Base-by-base conservation (phyloP, 2,888 invertebrate species). In the Choristoneura rosaceana region DNA sequence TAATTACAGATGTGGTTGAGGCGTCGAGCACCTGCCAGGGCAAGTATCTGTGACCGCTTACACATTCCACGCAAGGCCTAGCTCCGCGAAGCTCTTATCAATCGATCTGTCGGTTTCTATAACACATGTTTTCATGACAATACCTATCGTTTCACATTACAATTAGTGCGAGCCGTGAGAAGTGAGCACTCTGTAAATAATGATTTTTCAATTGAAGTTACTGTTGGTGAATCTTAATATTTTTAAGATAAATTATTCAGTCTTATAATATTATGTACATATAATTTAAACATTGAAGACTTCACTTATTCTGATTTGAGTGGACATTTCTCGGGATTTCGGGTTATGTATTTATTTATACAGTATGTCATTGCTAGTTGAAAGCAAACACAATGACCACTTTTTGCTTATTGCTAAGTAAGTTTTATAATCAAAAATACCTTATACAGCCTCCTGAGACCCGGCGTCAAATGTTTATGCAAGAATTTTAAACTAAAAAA, bases 61-160 rank as follows among this genome's bases (percentile, higher is more conserved):
- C 94, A 93, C 93, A 83, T 87, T 88, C 89, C 94, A 94, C 93
- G 93, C 93, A 92, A 92, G 87, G 92, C 92, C 92, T 90, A 90
- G 91, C 92, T 91, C 92, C 87, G 90, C 84, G 91, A 92, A 92
- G 89, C 93, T 92, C 78, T 79, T 87, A 83, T 84, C 81, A 85
- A 90, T 86, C 84, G 84, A 89, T 89, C 89, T 91, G 80, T 90
- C 87, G 90, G 92, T 89, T 87, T 90, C 87, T 90, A 76, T 87
- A 82, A 87, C 81, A 83, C 81, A 90, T 91, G 90, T 92, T 91
- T 90, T 92, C 89, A 91, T 90, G 90, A 84, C 81, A 81, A 84
- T 81, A n/a, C n/a, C n/a, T n/a, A 81, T 80, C 33, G 60, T 69
- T 45, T 66, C 58, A 68, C 55, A 5, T 70, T 55, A 74, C 73